These are phyloP conservation scores for Seira sanloemensis DNA, from an alignment of 2,888 invertebrate species.

Conservation along the genomic window DNA sequence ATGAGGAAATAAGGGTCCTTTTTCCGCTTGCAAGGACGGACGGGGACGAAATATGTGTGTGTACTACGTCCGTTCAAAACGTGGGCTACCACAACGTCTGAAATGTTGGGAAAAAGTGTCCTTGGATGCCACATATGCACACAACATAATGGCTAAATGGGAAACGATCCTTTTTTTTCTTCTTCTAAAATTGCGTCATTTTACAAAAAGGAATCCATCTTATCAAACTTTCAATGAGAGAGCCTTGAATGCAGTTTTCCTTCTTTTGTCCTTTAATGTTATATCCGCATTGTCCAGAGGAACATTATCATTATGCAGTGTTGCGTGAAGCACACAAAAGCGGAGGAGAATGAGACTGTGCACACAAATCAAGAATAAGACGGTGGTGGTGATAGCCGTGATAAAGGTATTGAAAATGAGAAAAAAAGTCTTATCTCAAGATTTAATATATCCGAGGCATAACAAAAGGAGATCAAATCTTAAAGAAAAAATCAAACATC, in stretches of 20 bases:
- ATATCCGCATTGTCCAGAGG: constrained; percentile 29
- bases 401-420: neutral
- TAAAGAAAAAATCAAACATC: no score
- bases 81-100: neutral
- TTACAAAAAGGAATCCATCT: constrained; percentile 24
- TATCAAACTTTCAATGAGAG: constrained; percentile 11
- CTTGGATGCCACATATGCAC: neutral
- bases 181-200: constrained; percentile 5
- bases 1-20: constrained; percentile 30
- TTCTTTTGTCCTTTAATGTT: constrained; percentile 28
- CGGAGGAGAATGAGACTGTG: constrained; percentile 4
- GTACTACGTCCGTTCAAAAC: neutral
- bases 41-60: neutral
- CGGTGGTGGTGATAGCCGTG: constrained; percentile 41
- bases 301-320: constrained; percentile 53
- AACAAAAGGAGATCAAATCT: neutral
- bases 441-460: neutral
- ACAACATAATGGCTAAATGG: neutral
- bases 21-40: constrained; percentile 6
- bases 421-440: constrained; percentile 22
- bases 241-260: constrained; percentile 53
- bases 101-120: neutral
- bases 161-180: neutral
- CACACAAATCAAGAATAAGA: constrained; percentile 24
- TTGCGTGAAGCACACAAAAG: constrained; percentile 51